These are phyloP conservation scores for Lophius piscatorius DNA, from an alignment of 2,113 vertebrate species.

Conservation along the genomic window DNA sequence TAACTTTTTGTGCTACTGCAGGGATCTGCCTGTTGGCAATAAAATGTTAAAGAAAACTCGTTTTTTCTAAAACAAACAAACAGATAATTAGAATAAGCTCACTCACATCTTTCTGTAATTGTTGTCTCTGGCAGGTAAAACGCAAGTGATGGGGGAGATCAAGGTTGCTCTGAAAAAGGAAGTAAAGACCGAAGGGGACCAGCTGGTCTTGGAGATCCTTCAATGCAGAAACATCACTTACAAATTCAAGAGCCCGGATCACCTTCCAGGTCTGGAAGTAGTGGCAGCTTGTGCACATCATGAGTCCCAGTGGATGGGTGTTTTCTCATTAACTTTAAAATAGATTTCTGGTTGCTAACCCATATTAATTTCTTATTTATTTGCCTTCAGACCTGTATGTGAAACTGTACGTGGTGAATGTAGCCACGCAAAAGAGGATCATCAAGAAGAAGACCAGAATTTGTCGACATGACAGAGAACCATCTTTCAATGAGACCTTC, in stretches of 20 bases:
- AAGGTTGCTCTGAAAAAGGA: constrained; percentile 98
- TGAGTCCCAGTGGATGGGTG: too few relatives aligned
- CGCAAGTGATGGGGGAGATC: constrained; percentile 97
- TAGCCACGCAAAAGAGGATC: constrained; percentile 95
- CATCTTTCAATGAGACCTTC: constrained; percentile 99
- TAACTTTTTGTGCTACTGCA: background rate
- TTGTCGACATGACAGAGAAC: constrained; percentile 96
- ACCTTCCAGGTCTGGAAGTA: constrained; percentile 89
- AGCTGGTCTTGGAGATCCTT: constrained; percentile 95
- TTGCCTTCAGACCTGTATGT: constrained; percentile 90
- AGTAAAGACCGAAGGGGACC: constrained; percentile 98
- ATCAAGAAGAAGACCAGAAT: constrained; percentile 99
- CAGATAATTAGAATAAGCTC: background rate
- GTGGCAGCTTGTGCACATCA: background rate
- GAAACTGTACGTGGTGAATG: constrained; percentile 96
- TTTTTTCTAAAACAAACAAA: too few relatives aligned
- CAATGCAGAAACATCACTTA: constrained; percentile 99
- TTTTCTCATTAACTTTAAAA: too few relatives aligned
- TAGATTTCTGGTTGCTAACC: too few relatives aligned
- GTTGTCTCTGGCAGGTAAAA: constrained; percentile 84
- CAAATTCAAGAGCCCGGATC: constrained; percentile 99
- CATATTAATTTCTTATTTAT: background rate
- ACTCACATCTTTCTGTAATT: background rate
- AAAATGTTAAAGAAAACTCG: too few relatives aligned
- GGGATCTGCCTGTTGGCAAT: too few relatives aligned